A percentile compares a stretch with the other conserved stretches of the same genome.
phyloP scores from a whole-genome alignment of 2,797 vertebrate species.

The Eremophila alpestris region DNA sequence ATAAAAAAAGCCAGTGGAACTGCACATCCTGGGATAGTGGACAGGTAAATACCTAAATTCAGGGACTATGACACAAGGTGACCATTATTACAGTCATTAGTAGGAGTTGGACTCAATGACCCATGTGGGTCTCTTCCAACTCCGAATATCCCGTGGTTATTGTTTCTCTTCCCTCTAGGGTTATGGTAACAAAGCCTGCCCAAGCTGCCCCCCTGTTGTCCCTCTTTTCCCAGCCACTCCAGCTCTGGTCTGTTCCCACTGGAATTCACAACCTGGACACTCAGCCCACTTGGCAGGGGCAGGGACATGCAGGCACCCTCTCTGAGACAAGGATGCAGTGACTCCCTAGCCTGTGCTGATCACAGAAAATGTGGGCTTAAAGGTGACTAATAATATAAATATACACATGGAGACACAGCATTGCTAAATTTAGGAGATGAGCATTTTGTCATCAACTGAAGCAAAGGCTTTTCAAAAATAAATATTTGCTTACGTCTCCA shows the following conservation, averaged over 20 bases:
- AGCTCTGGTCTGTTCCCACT: background rate
- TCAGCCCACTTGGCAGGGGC: background rate
- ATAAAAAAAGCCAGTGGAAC: background rate
- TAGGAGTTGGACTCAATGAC: background rate
- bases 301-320: rapidly evolving
- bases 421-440: background rate
- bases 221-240: background rate
- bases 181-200: background rate
- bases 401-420: background rate
- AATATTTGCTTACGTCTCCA: background rate
- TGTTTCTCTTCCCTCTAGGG: background rate
- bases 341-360: background rate
- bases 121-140: background rate
- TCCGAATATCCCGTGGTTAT: background rate
- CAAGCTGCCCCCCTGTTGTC: background rate
- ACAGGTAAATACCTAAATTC: background rate
- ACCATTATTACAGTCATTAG: background rate
- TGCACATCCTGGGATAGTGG: background rate
- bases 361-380: background rate
- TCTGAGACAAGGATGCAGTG: background rate
- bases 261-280: background rate
- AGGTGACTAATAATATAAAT: background rate
- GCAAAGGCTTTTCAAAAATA: background rate
- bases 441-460: background rate
- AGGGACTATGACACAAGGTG: background rate